Evolutionary conservation across 92 coral and sea anemone species (phyloP), one percentile per base, ranked within the genome.

Genomic region (Pocillopora meandrina): DNA sequence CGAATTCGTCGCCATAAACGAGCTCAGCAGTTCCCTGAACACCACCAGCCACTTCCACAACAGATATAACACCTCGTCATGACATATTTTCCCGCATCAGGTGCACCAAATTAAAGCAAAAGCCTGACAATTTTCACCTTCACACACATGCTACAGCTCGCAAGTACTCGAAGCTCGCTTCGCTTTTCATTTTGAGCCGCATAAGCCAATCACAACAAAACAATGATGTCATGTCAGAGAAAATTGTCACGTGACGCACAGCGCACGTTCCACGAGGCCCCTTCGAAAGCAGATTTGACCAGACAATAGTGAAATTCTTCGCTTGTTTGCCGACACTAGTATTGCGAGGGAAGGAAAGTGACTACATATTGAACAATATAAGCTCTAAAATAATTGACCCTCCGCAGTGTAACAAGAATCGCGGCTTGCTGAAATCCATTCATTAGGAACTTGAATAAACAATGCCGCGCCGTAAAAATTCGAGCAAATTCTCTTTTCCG

Each of bases 1-100:
- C 86, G 74, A 80, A 88, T 89, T 82, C 90, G 80, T 80, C 92
- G 90, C 97, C 95, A 89, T 91, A 88, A 76, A 93, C 92, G 84
- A 81, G 88, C 74, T 84, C 85, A 65, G 56, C 18, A 61, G 74
- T 69, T 84, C 65, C 35, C 84, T 80, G 70, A 83, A 85, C 86
- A 75, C 16, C 34, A 42, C 77, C 42, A 52, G 85, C 69, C 49
- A 74, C 87, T 80, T 82, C 86, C 63, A 78, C 75, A 59, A 74
- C 55, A 79, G 74, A 74, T 78, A 72, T 75, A 67, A 85, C 87
- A 83, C 87, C 79, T 74, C 69, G 60, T 89, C 75, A 84, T 63
- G 86, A 55, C 89, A 89, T 89, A 78, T 85, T 80, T 67, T 16
- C 59, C 89, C 36, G 35, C 52, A 64, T 74, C 72, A 83, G 64